Percentiles rank a stretch among this genome's conserved stretches.
Conservation (phyloP, 2,888 invertebrate genomes). For the Bellardia pandia region DNA sequence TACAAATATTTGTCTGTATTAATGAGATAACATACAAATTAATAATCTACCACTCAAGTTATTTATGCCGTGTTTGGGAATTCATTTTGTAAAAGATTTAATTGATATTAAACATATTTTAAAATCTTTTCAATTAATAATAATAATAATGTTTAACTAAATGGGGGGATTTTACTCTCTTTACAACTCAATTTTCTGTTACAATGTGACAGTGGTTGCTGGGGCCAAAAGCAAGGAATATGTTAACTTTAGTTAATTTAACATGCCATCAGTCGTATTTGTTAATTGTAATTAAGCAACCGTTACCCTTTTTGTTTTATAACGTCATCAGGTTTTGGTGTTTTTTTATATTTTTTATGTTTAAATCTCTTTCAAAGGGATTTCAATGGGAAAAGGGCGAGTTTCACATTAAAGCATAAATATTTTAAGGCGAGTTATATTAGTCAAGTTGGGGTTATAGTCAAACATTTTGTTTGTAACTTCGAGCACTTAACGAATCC, state of each 20-base stretch:
- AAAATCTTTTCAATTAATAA: conserved; percentile 36
- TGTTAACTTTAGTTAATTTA: conserved; percentile 25
- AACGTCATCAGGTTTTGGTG: conserved; percentile 15
- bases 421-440: not conserved
- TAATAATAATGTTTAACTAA: not conserved
- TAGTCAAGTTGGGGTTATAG: too few relatives aligned
- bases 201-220: conserved; percentile 23
- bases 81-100: conserved; percentile 27
- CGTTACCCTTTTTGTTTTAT: conserved; percentile 53
- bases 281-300: conserved; percentile 54
- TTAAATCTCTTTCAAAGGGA: conserved; percentile 9
- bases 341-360: not conserved
- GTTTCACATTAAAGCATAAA: not conserved
- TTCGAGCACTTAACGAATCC: too few relatives aligned
- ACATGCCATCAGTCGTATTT: conserved; percentile 54
- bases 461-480: too few relatives aligned
- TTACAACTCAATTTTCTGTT: conserved; percentile 60
- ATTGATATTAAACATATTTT: conserved; percentile 19
- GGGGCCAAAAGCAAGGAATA: not conserved
- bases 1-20: not conserved
- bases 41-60: not conserved
- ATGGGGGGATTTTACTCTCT: not conserved
- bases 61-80: not conserved
- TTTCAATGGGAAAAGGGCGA: not conserved
- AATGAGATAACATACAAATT: not conserved